Base-by-base conservation (phyloP, 2,888 invertebrate species). In the Dasysyrphus albostriatus region DNA sequence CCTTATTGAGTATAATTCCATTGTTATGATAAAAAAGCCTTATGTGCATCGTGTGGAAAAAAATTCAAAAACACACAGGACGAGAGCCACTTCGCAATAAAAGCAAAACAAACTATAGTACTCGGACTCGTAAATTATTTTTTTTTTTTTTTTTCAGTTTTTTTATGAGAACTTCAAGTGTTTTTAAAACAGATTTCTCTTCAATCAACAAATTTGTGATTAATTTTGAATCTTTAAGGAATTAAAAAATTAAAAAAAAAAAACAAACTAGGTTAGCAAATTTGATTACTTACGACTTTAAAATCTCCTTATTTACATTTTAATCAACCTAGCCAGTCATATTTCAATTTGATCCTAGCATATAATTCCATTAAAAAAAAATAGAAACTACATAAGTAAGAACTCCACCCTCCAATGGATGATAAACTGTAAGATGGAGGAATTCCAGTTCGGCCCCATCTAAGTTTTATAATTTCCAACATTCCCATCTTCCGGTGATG, bases 391-490 rank as follows among this genome's bases (percentile, higher is more conserved):
- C 56, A 56, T 6, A 14, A 32, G 29, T 0, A 29, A 32, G 32
- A 39, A 39, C 12, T 39, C 12, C 12, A 39, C 12, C 12, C 39
- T 12, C 39, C 39, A 39, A 39, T 32, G 14, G 29, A 54, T 29
- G 14, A 29, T 54, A 54, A 14, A 14, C 29, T 32, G 12, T 32
- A 5, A 58, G 34, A n/a, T 58, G n/a, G 16, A 56, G 8, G 16
- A 34, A 58, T 34, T 37, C 5, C 58, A 58, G 37, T 58, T 58
- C 1, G 16, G 34, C n/a, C 5, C 34, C n/a, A 16, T 3, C 2
- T 54, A 37, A 58, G 16, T 37, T 58, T 58, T 58, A 58, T 34
- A 58, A 58, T 34, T 58, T 56, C 34, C 34, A 58, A n/a, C 58
- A n/a, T 58, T 58, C 34, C n/a, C 34, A 34, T 4, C 34, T 34